A percentile compares a stretch with the other conserved stretches of the same genome.
These are phyloP conservation scores for Drosophila longiperda DNA, from an alignment of 2,888 invertebrate genomes.

Conservation along the genomic window DNA sequence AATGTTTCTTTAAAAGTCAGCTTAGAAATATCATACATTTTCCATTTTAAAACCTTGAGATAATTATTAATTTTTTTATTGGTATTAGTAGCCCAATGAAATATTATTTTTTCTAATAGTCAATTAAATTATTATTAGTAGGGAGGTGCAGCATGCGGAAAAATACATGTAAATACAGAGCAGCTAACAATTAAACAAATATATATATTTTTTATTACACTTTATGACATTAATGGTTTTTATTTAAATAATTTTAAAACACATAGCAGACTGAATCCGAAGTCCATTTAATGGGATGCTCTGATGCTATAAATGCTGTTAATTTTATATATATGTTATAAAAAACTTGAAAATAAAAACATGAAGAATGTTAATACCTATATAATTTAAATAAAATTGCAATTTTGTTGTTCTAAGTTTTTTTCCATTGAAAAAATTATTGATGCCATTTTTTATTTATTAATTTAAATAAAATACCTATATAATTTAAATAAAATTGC, in stretches of 20 bases:
- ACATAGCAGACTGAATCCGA: neutral
- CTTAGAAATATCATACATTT: neutral
- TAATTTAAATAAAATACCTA: too few species aligned
- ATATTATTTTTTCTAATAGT: conserved; percentile 1
- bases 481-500: neutral
- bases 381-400: neutral
- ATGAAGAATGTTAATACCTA: neutral
- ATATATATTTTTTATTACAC: neutral
- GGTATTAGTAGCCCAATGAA: neutral
- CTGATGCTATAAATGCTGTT: neutral
- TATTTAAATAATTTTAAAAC: neutral
- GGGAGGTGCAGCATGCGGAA: neutral
- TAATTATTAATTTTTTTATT: neutral
- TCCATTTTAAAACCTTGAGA: neutral
- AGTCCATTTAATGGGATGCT: neutral
- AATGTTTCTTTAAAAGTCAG: neutral
- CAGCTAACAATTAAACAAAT: neutral
- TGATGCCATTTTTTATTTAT: neutral
- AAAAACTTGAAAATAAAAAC: neutral
- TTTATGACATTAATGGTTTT: neutral
- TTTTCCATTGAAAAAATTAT: neutral
- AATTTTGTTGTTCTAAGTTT: neutral
- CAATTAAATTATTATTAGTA: conserved; percentile 10
- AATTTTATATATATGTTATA: neutral
- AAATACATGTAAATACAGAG: neutral